These are phyloP conservation scores for Lepus timidus DNA, from an alignment of 2,113 vertebrate genomes.

Conservation along the genomic window DNA sequence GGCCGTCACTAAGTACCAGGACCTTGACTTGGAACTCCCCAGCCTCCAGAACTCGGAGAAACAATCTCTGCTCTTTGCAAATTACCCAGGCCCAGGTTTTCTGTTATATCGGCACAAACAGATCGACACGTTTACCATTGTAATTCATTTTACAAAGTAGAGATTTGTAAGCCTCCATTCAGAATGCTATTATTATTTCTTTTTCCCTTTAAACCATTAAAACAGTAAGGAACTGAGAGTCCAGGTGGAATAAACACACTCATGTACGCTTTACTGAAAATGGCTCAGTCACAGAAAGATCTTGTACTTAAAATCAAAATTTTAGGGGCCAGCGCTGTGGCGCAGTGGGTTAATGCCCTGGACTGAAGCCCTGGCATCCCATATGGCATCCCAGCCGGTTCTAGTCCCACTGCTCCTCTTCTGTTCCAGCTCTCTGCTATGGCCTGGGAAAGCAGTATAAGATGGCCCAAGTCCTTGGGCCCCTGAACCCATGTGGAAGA, in stretches of 20 bases:
- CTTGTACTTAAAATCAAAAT: not conserved
- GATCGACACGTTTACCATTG: not conserved
- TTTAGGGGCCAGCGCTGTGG: too few relatives aligned
- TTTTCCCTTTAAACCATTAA: not conserved
- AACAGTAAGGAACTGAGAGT: not conserved
- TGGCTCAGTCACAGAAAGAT: not conserved
- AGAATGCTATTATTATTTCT: not conserved
- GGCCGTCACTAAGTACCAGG: not conserved
- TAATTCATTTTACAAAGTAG: constrained; percentile 1
- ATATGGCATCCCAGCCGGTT: too few relatives aligned
- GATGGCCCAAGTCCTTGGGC: too few relatives aligned
- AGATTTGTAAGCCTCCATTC: not conserved
- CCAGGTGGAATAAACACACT: not conserved
- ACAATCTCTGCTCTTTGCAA: not conserved
- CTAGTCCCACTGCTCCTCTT: too few relatives aligned
- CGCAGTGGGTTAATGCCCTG: too few relatives aligned
- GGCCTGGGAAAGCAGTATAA: too few relatives aligned
- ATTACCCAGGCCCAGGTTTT: not conserved
- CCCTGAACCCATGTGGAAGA: too few relatives aligned
- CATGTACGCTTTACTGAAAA: not conserved
- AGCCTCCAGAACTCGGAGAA: not conserved
- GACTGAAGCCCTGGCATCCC: too few relatives aligned
- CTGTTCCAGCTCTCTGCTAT: too few relatives aligned
- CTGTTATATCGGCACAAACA: not conserved
- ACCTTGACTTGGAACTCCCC: too few relatives aligned